Conservation (phyloP, 2,797 vertebrate species). For the Furcifer pardalis region DNA sequence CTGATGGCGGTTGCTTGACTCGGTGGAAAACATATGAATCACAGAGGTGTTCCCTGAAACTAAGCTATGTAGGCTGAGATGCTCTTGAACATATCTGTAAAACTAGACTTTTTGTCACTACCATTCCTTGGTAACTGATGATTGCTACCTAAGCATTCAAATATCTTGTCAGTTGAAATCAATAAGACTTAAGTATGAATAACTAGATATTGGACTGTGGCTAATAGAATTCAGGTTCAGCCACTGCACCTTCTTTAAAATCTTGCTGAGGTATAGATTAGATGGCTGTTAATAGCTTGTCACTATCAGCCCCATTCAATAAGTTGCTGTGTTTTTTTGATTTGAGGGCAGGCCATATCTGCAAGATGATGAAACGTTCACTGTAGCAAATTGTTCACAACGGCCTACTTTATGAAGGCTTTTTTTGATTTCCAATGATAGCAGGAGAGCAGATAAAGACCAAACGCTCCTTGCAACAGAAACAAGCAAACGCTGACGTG, state of each 20-base stretch:
- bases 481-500: neutral
- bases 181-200: slow-evolving; percentile 13
- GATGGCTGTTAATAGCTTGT: neutral
- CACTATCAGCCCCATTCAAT: neutral
- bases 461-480: neutral
- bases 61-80: neutral
- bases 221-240: slow-evolving; percentile 8
- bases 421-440: neutral
- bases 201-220: slow-evolving; percentile 8
- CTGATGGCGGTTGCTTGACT: neutral
- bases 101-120: neutral
- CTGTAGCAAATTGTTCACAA: neutral
- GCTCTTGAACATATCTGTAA: neutral
- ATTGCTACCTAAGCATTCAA: neutral
- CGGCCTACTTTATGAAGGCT: neutral
- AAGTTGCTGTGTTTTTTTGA: neutral
- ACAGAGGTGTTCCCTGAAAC: neutral
- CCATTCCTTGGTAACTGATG: neutral
- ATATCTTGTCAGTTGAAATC: slow-evolving; percentile 1
- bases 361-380: neutral
- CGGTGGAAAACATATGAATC: neutral
- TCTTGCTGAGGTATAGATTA: neutral
- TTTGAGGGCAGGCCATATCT: neutral
- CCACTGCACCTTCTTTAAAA: neutral
- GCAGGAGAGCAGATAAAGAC: neutral